Evolutionary conservation across 2,113 vertebrate genomes (phyloP), one percentile per base, ranked within the genome.

Genomic region (Microtus montanus): DNA sequence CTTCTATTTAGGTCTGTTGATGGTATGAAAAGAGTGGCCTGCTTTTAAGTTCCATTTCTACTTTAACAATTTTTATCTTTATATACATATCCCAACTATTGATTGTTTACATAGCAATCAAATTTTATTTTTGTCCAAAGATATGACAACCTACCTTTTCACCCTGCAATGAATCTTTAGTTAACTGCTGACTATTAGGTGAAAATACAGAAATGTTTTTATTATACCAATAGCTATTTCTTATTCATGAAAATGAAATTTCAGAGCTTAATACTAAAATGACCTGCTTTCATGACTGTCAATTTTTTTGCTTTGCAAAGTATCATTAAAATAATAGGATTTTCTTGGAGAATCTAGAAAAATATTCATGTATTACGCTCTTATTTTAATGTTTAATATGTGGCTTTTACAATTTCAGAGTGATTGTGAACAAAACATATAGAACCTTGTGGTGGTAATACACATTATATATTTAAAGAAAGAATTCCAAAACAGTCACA

Each of bases 141-240:
- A 41, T 86, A 79, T 79, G 9, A 74, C 17, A 91, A 70, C 33
- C 15, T 70, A 6, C 77, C 17, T 85, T 96, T 95, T 97, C 15
- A 92, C 19, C 96, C 63, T 93, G 97, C 96, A 95, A 86, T 33
- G 75, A 96, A 97, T 97, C 96, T 7, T 79, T 86, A 88, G 64
- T 79, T 92, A 91, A 80, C 73, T 88, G 74, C 33, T 86, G 83
- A 96, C 73, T 95, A 80, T 61, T 86, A 78, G 90, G 92, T 70
- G 95, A 30, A 92, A 90, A 92, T 17, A 47, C 97, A 96, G 77
- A 87, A 91, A 87, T 75, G 87, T 26, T 87, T 38, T 61, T 61
- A 82, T n/a, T 38, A 82, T 2, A 90, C 97, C 95, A 91, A 64
- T 93, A 91, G 96, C 96, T 97, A 87, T 97, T 97, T 95, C 75